Conservation (phyloP, 2,888 invertebrate genomes). For the Phania funesta region DNA sequence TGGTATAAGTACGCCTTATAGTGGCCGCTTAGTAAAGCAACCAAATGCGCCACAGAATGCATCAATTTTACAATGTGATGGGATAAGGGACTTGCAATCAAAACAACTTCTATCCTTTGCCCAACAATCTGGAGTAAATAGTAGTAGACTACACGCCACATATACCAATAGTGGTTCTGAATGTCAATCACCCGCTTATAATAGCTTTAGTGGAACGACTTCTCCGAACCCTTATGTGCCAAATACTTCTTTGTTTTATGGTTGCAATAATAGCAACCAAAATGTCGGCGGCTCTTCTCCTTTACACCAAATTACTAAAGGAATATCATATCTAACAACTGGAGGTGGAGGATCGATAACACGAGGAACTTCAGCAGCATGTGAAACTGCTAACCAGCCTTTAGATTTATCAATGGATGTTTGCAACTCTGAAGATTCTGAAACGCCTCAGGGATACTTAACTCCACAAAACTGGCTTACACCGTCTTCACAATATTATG, state of each 20-base stretch:
- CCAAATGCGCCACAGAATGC: constrained; percentile 66
- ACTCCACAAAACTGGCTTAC: constrained; percentile 75
- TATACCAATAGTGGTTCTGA: constrained; percentile 75
- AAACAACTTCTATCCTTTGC: constrained; percentile 68
- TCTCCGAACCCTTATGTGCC: constrained; percentile 78
- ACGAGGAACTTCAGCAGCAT: constrained; percentile 84
- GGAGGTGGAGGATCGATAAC: constrained; percentile 86
- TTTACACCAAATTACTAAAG: constrained; percentile 85
- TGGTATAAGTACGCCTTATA: constrained; percentile 57
- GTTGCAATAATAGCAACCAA: constrained; percentile 73
- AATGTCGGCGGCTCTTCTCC: constrained; percentile 81
- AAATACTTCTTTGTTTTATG: constrained; percentile 71
- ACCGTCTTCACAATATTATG: constrained; percentile 76
- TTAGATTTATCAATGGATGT: constrained; percentile 80
- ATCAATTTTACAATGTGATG: constrained; percentile 11
- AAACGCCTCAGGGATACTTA: constrained; percentile 29
- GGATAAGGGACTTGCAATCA: constrained; percentile 51
- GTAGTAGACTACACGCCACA: constrained; percentile 71
- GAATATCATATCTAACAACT: constrained; percentile 88
- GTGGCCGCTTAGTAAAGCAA: constrained; percentile 73
- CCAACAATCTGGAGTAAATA: constrained; percentile 55
- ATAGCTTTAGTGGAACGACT: constrained; percentile 77
- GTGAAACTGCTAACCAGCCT: constrained; percentile 78
- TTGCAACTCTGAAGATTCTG: constrained; percentile 68
- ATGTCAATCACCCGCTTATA: constrained; percentile 82